These are phyloP conservation scores for Gavia stellata DNA, from an alignment of 2,113 vertebrate species.

Conservation along the genomic window DNA sequence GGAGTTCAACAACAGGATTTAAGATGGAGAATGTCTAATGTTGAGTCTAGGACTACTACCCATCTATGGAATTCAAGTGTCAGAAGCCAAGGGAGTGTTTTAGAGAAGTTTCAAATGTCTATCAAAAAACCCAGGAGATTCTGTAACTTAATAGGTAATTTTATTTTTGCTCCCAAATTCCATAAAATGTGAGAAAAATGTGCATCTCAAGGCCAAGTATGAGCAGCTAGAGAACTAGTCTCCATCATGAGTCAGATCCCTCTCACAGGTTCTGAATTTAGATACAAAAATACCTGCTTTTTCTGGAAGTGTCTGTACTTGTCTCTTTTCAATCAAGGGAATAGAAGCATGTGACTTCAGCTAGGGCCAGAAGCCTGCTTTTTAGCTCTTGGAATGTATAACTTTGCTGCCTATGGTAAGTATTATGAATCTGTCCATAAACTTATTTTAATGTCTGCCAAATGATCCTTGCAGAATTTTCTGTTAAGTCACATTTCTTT, in stretches of 20 bases:
- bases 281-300: background rate
- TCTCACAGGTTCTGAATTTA: background rate
- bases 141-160: background rate
- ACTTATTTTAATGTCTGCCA: background rate
- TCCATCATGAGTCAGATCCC: background rate
- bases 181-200: background rate
- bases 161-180: background rate
- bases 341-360: background rate
- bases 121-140: background rate
- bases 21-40: background rate
- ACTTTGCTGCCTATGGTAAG: background rate
- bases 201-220: background rate
- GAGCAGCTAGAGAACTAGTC: background rate
- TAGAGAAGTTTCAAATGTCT: background rate
- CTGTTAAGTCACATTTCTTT: background rate
- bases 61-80: background rate
- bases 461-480: background rate
- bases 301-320: background rate
- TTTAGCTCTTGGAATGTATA: background rate
- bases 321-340: background rate
- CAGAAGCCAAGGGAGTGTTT: background rate
- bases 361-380: background rate
- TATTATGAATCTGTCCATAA: background rate
- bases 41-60: background rate
- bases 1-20: background rate